A percentile compares a stretch with the other conserved stretches of the same genome.
Evolutionary conservation across 2,113 vertebrate genomes (phyloP).

Genomic region (Coturnix japonica): DNA sequence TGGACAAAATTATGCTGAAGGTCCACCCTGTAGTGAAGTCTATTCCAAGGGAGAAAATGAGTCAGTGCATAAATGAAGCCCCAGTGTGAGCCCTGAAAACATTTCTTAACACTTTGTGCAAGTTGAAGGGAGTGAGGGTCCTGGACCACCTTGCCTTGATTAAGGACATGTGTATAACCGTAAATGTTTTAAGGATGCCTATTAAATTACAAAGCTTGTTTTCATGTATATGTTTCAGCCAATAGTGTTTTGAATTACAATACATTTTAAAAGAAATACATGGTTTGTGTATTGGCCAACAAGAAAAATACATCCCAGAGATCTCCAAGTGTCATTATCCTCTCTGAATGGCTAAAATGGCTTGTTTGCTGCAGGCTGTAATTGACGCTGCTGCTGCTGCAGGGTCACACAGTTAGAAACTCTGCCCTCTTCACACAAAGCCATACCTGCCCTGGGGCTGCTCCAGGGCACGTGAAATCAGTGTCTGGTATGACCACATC

Average conservation of each 20-base stretch:
- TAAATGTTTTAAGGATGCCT: background rate
- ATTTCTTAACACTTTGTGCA: too few relatives aligned
- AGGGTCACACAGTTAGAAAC: background rate
- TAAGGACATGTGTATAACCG: background rate
- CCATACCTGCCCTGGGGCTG: background rate
- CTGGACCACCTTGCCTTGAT: too few relatives aligned
- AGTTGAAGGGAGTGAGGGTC: too few relatives aligned
- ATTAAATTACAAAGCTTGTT: conserved; percentile 13
- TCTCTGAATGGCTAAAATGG: background rate
- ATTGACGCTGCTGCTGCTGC: background rate
- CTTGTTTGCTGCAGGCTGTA: background rate
- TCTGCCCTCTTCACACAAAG: background rate
- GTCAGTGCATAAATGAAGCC: too few relatives aligned
- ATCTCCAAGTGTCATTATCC: conserved; percentile 20
- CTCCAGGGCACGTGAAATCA: background rate
- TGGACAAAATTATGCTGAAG: too few relatives aligned
- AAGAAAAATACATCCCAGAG: conserved; percentile 9
- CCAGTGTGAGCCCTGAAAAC: too few relatives aligned
- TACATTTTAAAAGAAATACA: background rate
- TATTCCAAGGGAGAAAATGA: too few relatives aligned
- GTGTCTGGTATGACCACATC: background rate
- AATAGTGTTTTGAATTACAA: conserved; percentile 51
- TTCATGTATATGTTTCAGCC: conserved; percentile 8
- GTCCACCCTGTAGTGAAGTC: too few relatives aligned
- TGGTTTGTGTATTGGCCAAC: conserved; percentile 1